These are phyloP conservation scores for Pampusana beccarii DNA, from an alignment of 2,113 vertebrate genomes.

Conservation along the genomic window DNA sequence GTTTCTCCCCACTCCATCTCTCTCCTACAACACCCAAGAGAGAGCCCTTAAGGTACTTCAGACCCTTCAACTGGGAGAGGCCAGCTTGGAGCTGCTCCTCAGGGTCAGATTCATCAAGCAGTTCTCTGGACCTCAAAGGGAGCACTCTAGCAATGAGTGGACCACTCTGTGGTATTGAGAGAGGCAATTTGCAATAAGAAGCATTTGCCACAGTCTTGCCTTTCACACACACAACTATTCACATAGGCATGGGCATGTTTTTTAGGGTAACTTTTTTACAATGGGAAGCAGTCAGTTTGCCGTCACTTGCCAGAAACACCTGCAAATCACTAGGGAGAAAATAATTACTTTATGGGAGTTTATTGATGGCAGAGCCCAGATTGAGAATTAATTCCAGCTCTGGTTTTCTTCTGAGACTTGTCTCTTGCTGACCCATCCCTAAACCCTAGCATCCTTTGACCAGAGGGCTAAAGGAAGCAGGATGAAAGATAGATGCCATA, in stretches of 20 bases:
- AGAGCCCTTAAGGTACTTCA: neutral
- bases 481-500: neutral
- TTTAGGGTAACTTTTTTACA: neutral
- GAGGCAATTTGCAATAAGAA: neutral
- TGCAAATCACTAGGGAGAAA: neutral
- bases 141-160: accelerated
- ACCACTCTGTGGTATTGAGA: neutral
- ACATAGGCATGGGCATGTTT: neutral
- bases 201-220: neutral
- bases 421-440: neutral
- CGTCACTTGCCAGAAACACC: neutral
- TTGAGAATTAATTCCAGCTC: neutral
- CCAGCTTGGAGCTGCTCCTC: neutral
- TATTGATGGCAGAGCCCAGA: neutral
- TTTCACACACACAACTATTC: neutral
- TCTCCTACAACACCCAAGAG: neutral
- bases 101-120: neutral
- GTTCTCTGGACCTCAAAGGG: neutral
- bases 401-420: neutral
- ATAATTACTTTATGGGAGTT: neutral
- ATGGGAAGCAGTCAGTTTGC: neutral
- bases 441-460: neutral
- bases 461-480: neutral
- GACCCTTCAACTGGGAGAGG: neutral
- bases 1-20: neutral